Evolutionary conservation across 2,888 invertebrate species (phyloP).

Genomic region (Campaea margaritaria): DNA sequence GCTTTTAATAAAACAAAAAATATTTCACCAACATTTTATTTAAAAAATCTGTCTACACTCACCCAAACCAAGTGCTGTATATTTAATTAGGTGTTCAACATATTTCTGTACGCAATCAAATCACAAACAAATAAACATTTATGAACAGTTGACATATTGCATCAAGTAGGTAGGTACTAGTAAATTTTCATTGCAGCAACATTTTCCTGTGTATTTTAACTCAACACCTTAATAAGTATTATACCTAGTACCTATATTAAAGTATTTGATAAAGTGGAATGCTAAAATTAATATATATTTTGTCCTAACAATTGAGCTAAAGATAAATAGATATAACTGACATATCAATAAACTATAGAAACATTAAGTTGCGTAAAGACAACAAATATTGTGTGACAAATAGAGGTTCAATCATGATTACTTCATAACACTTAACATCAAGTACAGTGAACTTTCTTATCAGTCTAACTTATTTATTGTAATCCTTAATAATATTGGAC

Average conservation of each 20-base stretch:
- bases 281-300: conserved; percentile 14
- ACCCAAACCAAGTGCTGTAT: conserved; percentile 82
- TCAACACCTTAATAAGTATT: background rate
- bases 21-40: conserved; percentile 71
- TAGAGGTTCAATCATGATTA: conserved; percentile 32
- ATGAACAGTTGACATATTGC: too few species aligned
- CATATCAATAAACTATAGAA: too few species aligned
- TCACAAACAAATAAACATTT: conserved; percentile 54
- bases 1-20: conserved; percentile 32
- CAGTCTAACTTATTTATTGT: conserved; percentile 59
- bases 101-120: conserved; percentile 43
- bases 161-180: background rate
- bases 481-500: conserved; percentile 73
- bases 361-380: too few species aligned
- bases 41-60: conserved; percentile 78
- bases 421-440: conserved; percentile 7
- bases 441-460: conserved; percentile 44
- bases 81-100: conserved; percentile 26
- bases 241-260: conserved; percentile 1
- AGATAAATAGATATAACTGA: background rate
- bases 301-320: conserved; percentile 8
- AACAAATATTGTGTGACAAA: conserved; percentile 19
- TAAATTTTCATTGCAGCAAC: conserved; percentile 1
- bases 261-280: conserved; percentile 29
- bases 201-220: background rate